These are phyloP conservation scores for Pseudobourletiella spinata DNA, from an alignment of 1,140 invertebrate genomes.

Conservation along the genomic window DNA sequence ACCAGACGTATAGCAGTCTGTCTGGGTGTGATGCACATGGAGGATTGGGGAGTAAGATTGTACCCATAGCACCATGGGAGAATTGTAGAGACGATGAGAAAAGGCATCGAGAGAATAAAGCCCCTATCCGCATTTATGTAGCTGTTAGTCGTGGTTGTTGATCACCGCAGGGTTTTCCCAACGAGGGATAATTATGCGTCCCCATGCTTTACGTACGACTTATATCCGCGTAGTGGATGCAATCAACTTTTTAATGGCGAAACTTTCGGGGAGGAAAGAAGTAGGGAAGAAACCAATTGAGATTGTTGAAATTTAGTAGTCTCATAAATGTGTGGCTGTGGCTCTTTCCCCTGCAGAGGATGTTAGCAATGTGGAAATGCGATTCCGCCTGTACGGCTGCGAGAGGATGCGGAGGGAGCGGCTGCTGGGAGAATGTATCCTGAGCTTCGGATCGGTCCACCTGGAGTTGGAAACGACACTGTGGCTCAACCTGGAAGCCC, in stretches of 20 bases:
- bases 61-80: no score
- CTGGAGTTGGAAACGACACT: slow-evolving; percentile 78
- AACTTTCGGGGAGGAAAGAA: background rate
- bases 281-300: background rate
- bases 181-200: no score
- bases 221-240: background rate
- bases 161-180: no score
- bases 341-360: slow-evolving; percentile 57
- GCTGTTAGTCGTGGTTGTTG: no score
- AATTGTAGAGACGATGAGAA: no score
- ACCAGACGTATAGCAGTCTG: no score
- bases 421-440: slow-evolving; percentile 78
- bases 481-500: slow-evolving; percentile 75
- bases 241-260: background rate
- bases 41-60: no score
- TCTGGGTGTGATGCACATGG: no score
- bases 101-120: no score
- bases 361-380: slow-evolving; percentile 78
- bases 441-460: slow-evolving; percentile 78
- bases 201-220: no score
- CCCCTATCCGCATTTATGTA: no score
- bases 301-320: background rate
- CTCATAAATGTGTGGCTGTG: background rate
- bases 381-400: slow-evolving; percentile 82
- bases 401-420: slow-evolving; percentile 80